phyloP scores from a whole-genome alignment of 2,888 invertebrate species.

The Napeogenes inachia region DNA sequence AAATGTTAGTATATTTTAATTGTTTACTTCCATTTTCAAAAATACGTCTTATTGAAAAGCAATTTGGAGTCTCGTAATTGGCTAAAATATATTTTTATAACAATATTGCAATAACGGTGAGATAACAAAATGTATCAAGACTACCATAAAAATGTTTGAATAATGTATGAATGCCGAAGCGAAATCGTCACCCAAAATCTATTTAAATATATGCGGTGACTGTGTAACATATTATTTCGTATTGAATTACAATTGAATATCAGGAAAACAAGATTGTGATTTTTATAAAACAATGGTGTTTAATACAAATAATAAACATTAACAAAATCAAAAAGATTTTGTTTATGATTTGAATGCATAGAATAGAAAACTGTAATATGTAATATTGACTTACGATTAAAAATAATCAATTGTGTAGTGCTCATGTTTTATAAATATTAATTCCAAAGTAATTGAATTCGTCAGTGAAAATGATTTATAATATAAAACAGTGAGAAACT shows the following conservation, averaged over 20 bases:
- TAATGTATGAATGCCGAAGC: constrained; percentile 40
- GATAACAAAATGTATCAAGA: constrained; percentile 30
- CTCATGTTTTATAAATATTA: too few species aligned
- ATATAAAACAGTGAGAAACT: too few species aligned
- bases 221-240: constrained; percentile 33
- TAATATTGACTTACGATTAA: too few species aligned
- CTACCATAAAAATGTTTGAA: constrained; percentile 42
- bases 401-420: too few species aligned
- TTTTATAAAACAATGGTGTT: background rate
- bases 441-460: too few species aligned
- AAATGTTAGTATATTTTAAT: too few species aligned
- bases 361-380: too few species aligned
- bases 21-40: too few species aligned
- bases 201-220: constrained; percentile 42
- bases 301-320: background rate
- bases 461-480: too few species aligned
- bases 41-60: background rate
- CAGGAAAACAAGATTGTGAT: background rate
- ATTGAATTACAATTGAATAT: constrained; percentile 25
- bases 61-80: constrained; percentile 8
- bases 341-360: too few species aligned
- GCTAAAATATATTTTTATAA: constrained; percentile 20
- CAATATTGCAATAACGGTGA: constrained; percentile 26
- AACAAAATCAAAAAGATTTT: too few species aligned
- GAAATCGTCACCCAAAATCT: constrained; percentile 40